phyloP scores from a whole-genome alignment of 2,113 vertebrate species.

The Ptychochromis oligacanthus region DNA sequence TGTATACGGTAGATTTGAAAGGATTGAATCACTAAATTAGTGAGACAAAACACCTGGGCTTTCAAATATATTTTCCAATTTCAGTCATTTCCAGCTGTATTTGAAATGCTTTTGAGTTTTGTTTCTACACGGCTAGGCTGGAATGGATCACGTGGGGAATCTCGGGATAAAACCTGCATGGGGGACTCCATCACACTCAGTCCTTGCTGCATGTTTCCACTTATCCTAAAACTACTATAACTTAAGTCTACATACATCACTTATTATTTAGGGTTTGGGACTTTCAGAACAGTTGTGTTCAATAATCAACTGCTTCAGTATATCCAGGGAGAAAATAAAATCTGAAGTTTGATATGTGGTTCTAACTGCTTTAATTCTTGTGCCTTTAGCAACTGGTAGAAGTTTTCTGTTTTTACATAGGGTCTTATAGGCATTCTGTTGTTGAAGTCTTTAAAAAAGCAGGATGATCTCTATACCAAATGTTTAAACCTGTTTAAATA shows the following conservation, averaged over 20 bases:
- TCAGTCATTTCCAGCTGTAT: slow-evolving; percentile 45
- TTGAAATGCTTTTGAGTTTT: slow-evolving; percentile 40
- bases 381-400: background rate
- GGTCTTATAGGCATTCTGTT: background rate
- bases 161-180: slow-evolving; percentile 49
- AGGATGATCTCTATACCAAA: background rate
- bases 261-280: background rate
- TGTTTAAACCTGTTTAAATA: background rate
- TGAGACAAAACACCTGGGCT: background rate
- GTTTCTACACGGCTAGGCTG: background rate
- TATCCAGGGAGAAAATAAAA: background rate
- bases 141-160: slow-evolving; percentile 11
- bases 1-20: slow-evolving; percentile 31
- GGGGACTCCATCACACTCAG: background rate
- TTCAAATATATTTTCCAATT: background rate
- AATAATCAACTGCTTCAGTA: background rate
- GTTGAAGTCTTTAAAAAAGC: background rate
- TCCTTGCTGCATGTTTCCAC: slow-evolving; percentile 58
- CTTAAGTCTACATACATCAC: background rate
- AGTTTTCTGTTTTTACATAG: background rate
- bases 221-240: slow-evolving; percentile 4
- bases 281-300: background rate
- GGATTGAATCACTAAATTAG: slow-evolving; percentile 24
- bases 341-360: background rate
- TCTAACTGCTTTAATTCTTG: background rate